Percentiles rank a stretch among this genome's conserved stretches.
These are phyloP conservation scores for Bufo gargarizans DNA, from an alignment of 2,113 vertebrate species.

Conservation along the genomic window DNA sequence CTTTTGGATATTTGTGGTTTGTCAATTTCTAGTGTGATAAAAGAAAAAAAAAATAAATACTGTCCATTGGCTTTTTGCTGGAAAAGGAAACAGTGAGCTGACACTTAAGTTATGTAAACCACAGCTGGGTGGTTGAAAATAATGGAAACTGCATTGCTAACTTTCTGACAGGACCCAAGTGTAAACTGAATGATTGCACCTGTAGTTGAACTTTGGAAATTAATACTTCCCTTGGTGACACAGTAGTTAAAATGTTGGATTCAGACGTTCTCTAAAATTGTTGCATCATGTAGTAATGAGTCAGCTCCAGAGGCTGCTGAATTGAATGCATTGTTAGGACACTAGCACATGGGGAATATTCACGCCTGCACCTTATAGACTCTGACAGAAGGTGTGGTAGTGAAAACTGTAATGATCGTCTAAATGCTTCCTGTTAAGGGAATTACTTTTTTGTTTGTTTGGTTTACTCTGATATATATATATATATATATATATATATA, in stretches of 20 bases:
- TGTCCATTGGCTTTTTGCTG: neutral
- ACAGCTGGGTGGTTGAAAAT: conserved; percentile 46
- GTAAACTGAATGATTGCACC: conserved; percentile 46
- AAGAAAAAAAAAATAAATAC: neutral
- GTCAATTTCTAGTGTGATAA: conserved; percentile 33
- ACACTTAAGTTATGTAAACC: conserved; percentile 45
- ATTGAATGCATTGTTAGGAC: conserved; percentile 24
- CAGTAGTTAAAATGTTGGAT: conserved; percentile 30
- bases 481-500: no score
- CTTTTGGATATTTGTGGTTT: conserved; percentile 45
- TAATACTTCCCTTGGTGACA: conserved; percentile 43
- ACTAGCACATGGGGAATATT: conserved; percentile 5
- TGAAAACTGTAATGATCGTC: neutral
- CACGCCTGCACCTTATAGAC: neutral
- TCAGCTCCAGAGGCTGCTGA: neutral
- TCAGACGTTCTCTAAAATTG: neutral
- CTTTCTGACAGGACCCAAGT: conserved; percentile 47
- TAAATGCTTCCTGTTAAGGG: conserved; percentile 29
- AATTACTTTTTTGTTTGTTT: no score
- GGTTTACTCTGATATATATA: neutral
- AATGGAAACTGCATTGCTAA: conserved; percentile 30
- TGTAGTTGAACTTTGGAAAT: conserved; percentile 34
- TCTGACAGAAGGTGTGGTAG: conserved; percentile 25
- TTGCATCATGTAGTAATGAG: conserved; percentile 19
- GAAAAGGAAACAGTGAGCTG: conserved; percentile 23